Percentiles rank a stretch among this genome's conserved stretches.
phyloP scores from a whole-genome alignment of 2,113 vertebrate genomes.

The Formicarius rufipectus region DNA sequence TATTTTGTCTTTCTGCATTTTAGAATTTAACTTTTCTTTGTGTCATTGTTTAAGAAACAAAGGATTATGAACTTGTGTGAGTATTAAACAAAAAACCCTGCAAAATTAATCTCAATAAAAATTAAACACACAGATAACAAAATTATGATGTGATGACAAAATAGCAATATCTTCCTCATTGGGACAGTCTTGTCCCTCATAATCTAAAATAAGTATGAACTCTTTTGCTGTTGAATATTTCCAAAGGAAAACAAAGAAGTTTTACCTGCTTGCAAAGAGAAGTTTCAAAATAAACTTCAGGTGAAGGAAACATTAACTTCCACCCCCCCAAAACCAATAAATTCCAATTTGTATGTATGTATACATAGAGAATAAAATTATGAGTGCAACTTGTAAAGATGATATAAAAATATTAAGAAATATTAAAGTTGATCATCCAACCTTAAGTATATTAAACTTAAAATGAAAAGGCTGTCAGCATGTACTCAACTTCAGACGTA shows the following conservation, averaged over 20 bases:
- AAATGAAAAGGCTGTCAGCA: not conserved
- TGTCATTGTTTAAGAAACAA: slow-evolving; percentile 65
- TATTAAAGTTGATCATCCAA: not conserved
- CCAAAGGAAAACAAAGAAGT: not conserved
- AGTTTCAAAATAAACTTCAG: not conserved
- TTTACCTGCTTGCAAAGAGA: not conserved
- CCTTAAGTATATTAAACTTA: not conserved
- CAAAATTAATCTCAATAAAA: slow-evolving; percentile 10
- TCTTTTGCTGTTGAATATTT: not conserved
- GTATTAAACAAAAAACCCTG: not conserved
- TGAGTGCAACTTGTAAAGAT: not conserved
- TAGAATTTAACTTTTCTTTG: slow-evolving; percentile 72
- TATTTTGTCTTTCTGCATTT: slow-evolving; percentile 67
- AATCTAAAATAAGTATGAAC: not conserved
- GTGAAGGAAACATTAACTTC: not conserved
- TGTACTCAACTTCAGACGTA: not conserved
- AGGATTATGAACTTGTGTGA: slow-evolving; percentile 18
- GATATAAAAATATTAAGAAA: not conserved
- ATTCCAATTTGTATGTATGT: not conserved
- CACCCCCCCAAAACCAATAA: not conserved
- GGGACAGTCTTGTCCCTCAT: not conserved
- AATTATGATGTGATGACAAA: not conserved
- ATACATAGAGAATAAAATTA: not conserved
- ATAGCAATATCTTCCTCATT: not conserved
- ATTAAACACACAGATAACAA: not conserved